phyloP scores from a whole-genome alignment of 1,140 invertebrate genomes.

The Laodelphax striatellus region DNA sequence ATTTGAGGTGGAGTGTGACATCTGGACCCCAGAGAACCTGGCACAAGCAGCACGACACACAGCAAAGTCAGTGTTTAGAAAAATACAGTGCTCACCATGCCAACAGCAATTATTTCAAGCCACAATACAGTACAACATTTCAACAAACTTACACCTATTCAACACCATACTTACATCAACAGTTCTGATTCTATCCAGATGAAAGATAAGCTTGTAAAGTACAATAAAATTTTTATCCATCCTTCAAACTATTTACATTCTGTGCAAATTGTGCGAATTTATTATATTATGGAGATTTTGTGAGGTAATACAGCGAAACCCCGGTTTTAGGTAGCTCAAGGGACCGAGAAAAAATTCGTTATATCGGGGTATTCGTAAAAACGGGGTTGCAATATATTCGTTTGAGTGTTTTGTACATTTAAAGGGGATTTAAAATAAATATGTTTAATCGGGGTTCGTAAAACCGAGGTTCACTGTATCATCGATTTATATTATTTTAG shows the following conservation, averaged over 20 bases:
- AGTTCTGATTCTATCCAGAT: neutral
- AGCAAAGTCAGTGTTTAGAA: neutral
- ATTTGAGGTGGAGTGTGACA: constrained; percentile 24
- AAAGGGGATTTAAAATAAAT: too few relatives aligned
- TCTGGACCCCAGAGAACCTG: constrained; percentile 19
- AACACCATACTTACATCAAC: neutral
- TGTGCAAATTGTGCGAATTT: too few relatives aligned
- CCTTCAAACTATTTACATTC: too few relatives aligned
- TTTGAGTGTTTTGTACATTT: too few relatives aligned
- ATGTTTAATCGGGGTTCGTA: too few relatives aligned
- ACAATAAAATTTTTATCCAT: neutral
- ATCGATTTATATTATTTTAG: neutral
- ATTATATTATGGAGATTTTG: neutral
- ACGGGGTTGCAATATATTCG: too few relatives aligned
- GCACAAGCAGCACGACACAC: constrained; percentile 1
- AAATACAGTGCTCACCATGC: neutral
- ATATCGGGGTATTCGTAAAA: too few relatives aligned
- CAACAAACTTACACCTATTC: neutral
- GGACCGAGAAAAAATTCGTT: too few relatives aligned
- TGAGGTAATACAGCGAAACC: neutral
- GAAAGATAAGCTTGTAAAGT: constrained; percentile 7
- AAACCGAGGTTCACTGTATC: too few relatives aligned
- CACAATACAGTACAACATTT: too few relatives aligned
- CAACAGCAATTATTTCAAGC: too few relatives aligned
- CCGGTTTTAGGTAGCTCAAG: too few relatives aligned